Evolutionary conservation across 2,113 vertebrate species (phyloP).

Genomic region (Bothrops jararaca): DNA sequence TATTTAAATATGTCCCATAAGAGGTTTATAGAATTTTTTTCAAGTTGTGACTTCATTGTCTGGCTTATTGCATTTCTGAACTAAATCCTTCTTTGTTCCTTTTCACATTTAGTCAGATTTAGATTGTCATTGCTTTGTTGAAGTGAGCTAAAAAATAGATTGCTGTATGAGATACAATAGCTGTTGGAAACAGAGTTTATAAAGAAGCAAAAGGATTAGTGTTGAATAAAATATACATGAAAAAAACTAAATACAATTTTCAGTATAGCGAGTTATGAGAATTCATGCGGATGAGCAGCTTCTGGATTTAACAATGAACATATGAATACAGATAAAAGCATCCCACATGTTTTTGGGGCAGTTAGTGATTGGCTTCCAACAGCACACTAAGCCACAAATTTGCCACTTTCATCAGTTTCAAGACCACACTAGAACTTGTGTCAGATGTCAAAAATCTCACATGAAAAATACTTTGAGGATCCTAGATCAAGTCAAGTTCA

Average conservation of each 20-base stretch:
- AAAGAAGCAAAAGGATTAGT: neutral
- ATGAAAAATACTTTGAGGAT: too few relatives aligned
- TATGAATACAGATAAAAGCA: neutral
- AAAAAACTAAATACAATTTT: neutral
- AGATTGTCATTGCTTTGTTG: slow-evolving; percentile 38
- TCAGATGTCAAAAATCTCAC: too few relatives aligned
- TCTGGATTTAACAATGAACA: neutral
- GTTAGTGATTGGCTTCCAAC: neutral
- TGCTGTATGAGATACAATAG: neutral
- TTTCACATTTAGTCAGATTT: neutral
- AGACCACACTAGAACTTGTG: too few relatives aligned
- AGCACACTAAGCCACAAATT: neutral
- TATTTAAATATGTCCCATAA: neutral
- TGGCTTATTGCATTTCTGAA: neutral
- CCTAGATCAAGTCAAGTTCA: too few relatives aligned
- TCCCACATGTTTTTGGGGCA: neutral
- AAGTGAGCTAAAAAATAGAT: slow-evolving; percentile 36
- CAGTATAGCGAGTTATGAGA: neutral
- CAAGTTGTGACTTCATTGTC: slow-evolving; percentile 1
- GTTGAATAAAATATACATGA: neutral
- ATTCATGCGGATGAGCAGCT: neutral
- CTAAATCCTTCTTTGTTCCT: slow-evolving; percentile 16
- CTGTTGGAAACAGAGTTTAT: neutral
- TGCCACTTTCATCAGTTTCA: too few relatives aligned
- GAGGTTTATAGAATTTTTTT: neutral